Evolutionary conservation across 2,888 invertebrate species (phyloP).

Genomic region (Nymphalis c-album): DNA sequence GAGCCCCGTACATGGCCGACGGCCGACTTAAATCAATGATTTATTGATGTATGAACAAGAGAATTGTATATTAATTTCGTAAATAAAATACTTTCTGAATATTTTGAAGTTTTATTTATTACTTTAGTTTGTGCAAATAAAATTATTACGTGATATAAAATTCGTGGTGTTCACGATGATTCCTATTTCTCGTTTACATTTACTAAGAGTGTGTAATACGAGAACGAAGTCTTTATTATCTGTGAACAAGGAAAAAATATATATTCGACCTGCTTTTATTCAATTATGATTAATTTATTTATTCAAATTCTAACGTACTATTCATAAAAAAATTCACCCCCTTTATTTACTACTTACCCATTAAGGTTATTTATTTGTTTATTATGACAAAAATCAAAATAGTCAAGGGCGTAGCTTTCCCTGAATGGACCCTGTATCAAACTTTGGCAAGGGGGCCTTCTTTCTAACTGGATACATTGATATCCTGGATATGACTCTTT

Average conservation of each 20-base stretch:
- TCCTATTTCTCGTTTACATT: conserved; percentile 64
- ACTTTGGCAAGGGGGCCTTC: no score
- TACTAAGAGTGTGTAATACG: conserved; percentile 71
- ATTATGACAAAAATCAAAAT: no score
- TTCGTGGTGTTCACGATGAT: not conserved
- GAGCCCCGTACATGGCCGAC: conserved; percentile 51
- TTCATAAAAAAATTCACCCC: no score
- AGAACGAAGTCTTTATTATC: conserved; percentile 76
- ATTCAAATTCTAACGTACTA: no score
- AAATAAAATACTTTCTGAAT: conserved; percentile 77
- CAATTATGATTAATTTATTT: not conserved
- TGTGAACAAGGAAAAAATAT: conserved; percentile 49
- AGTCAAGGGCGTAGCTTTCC: no score
- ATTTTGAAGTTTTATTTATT: conserved; percentile 45
- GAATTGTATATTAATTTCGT: conserved; percentile 80
- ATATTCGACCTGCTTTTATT: not conserved
- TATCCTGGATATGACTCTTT: no score
- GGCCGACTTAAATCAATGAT: conserved; percentile 65
- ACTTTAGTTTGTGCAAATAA: conserved; percentile 20
- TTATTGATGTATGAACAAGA: conserved; percentile 72
- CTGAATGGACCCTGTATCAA: no score
- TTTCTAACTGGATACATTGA: no score
- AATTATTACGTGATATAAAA: conserved; percentile 27
- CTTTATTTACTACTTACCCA: no score
- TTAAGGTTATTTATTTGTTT: no score